Percentiles rank a stretch among this genome's conserved stretches.
These are phyloP conservation scores for Nanger granti DNA, from an alignment of 2,113 vertebrate genomes.

Conservation along the genomic window DNA sequence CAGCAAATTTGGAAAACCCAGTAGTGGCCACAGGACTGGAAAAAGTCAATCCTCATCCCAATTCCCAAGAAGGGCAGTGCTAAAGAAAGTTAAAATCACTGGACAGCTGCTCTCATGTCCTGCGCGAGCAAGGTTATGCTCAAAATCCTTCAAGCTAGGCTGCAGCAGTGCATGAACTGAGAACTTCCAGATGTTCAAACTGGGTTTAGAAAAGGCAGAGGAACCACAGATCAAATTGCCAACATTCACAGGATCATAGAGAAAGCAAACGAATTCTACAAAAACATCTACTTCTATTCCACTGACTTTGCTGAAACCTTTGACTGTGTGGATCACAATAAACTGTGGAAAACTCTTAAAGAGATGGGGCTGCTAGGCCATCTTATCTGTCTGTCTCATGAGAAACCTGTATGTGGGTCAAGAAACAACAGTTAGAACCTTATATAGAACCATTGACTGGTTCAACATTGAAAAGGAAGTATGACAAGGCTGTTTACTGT, in stretches of 20 bases:
- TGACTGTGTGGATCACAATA: not conserved
- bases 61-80: not conserved
- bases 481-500: not conserved
- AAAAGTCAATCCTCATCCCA: not conserved
- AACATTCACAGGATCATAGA: not conserved
- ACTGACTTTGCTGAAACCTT: not conserved
- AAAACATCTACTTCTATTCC: not conserved
- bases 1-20: not conserved
- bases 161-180: not conserved
- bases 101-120: not conserved
- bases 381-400: not conserved
- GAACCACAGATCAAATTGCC: not conserved
- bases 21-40: not conserved
- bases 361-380: not conserved
- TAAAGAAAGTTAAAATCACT: not conserved
- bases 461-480: not conserved
- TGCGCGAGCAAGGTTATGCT: accelerated
- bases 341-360: not conserved
- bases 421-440: not conserved
- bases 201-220: not conserved
- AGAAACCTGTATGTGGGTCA: not conserved
- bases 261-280: not conserved
- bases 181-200: not conserved
- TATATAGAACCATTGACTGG: not conserved
- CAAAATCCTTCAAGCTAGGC: not conserved